phyloP scores from a whole-genome alignment of 2,888 invertebrate species.

The Hyposoter didymator region DNA sequence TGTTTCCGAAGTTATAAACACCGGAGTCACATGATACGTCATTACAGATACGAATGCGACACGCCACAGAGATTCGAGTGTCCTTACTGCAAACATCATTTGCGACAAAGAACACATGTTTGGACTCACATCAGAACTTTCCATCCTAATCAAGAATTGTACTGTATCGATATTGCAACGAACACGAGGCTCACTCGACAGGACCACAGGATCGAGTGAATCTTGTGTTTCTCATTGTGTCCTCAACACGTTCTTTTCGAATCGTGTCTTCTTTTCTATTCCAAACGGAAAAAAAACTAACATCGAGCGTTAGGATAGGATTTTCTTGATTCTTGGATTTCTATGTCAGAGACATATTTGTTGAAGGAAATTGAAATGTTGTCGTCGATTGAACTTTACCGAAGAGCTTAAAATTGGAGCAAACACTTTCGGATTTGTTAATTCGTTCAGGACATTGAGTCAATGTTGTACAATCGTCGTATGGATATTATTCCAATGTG shows the following conservation, averaged over 20 bases:
- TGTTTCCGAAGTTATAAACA: constrained; percentile 87
- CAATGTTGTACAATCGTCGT: neutral
- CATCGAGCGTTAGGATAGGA: neutral
- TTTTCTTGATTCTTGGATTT: neutral
- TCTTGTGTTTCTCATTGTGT: neutral
- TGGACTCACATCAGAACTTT: constrained; percentile 81
- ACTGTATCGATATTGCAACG: constrained; percentile 80
- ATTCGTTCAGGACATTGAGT: constrained; percentile 16
- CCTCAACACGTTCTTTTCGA: neutral
- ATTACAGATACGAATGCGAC: constrained; percentile 84
- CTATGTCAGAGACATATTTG: neutral
- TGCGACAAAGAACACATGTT: constrained; percentile 80
- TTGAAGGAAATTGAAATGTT: neutral
- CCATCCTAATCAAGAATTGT: constrained; percentile 78
- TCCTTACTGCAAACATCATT: constrained; percentile 80
- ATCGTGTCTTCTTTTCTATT: neutral
- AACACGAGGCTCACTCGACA: constrained; percentile 75
- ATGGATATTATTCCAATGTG: constrained; percentile 19
- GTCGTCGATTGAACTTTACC: neutral
- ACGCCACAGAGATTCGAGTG: constrained; percentile 82
- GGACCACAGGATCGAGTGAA: constrained; percentile 71
- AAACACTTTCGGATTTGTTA: constrained; percentile 16
- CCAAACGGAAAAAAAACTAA: constrained; percentile 8
- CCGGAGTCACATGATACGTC: constrained; percentile 87
- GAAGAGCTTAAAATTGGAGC: neutral